Evolutionary conservation across 1,140 invertebrate genomes (phyloP), one percentile per base, ranked within the genome.

Genomic region (Caenorhabditis brenneri): DNA sequence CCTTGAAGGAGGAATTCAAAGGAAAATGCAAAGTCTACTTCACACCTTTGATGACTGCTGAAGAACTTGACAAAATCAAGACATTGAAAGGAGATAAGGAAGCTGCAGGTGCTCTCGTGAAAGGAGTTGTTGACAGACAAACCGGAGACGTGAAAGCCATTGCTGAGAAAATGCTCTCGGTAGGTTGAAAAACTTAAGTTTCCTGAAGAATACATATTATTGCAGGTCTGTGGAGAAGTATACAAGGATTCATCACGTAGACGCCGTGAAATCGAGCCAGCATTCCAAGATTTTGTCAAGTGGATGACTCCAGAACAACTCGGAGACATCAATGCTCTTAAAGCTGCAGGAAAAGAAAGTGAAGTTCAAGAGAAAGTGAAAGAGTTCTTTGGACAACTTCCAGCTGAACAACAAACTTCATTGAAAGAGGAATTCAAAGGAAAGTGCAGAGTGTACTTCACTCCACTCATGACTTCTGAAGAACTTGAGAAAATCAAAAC

Each of bases 11-110:
- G 33, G 74, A 83, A 39, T 80, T 53, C 82, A 83, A 83, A 22
- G 82, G 82, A 36, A 80, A 83, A 79, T 83, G 82, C 74, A 83
- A 80, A 69, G 65, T 69, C 0, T 83, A 74, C 19, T 74, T 74
- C 65, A 74, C 65, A 10, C 65, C 65, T 24, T 36, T 74, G n/a
- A 74, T 74, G 65, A 74, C 65, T 74, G n/a, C 65, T 46, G 65
- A 74, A 4, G 65, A 74, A 29, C 36, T 74, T 7, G 65, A 74
- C 6, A 74, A 74, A 15, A 74, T 74, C 22, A 74, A 74, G 65
- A 74, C 65, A n/a, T 46, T 74, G 36, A 42, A 74, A 19, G 58
- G 31, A 15, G 58, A 65, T 16, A 74, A 74, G 33, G 36, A 74
- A 42, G 65, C 33, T 42, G 65, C 82, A 39, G 65, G 65, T 46